Evolutionary conservation across 1,140 invertebrate genomes (phyloP), one percentile per base, ranked within the genome.

Genomic region (Papilio polytes): DNA sequence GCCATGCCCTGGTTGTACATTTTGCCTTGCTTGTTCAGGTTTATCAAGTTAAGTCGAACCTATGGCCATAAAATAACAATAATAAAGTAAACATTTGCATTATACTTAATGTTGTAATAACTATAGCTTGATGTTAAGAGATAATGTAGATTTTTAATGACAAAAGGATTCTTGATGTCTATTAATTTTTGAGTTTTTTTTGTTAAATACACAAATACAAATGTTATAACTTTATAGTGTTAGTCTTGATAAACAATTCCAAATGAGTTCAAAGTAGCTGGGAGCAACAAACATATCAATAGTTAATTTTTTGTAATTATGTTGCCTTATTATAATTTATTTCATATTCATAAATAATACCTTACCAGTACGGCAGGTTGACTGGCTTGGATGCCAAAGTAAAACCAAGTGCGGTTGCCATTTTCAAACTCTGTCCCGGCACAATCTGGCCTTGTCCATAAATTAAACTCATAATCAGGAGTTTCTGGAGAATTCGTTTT

Each of bases 401-500:
- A 97, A 95, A 99, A 99, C 98, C 98, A 99, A 2, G 98, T 98
- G 82, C 98, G 96, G 90, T 98, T 98, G 26, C 97, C 97, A 96
- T 98, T 99, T 94, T 98, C 98, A 96, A 97, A 98, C 88, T 97
- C 97, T 13, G 98, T 98, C 44, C 97, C 98, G 82, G 96, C 96
- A 95, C 98, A 98, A 92, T 99, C 98, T 3, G 98, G 98, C 84
- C 97, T 97, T 2, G 98, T 99, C 98, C 98, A 99, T 26, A 99
- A 91, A 94, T 98, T 98, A 90, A 98, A 98, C 92, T 98, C 98
- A 95, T 97, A 97, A 87, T 98, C 97, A 36, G 96, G 95, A 31
- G 86, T 91, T 81, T 94, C 93, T 48, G 88, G 20, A 77, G 74
- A 70, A 86, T 90, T 92, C 70, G 88, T 90, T 83, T 92, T 91